Evolutionary conservation across 2,113 vertebrate genomes (phyloP).

Genomic region (Delphinapterus leucas): DNA sequence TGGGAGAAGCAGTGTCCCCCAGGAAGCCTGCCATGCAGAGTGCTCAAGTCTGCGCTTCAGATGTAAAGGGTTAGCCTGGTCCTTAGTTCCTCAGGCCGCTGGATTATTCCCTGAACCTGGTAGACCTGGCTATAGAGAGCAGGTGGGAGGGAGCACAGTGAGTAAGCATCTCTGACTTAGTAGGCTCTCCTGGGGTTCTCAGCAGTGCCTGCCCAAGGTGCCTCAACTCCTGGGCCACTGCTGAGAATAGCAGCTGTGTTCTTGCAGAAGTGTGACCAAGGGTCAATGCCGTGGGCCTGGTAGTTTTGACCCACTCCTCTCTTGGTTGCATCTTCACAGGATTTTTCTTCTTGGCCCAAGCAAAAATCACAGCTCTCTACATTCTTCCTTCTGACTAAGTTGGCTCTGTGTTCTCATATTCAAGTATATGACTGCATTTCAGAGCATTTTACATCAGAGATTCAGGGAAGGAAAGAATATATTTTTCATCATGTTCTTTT

Average conservation of each 20-base stretch:
- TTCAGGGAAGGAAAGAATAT: slow-evolving; percentile 16
- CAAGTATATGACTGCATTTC: not conserved
- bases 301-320: not conserved
- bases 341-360: not conserved
- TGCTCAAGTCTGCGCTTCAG: not conserved
- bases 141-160: not conserved
- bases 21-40: not conserved
- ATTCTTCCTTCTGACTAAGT: not conserved
- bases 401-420: not conserved
- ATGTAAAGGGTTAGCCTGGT: not conserved
- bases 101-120: not conserved
- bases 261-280: not conserved
- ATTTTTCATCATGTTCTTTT: slow-evolving; percentile 24
- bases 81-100: not conserved
- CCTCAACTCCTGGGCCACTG: not conserved
- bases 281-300: not conserved
- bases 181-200: not conserved
- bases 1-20: not conserved
- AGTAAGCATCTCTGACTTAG: not conserved
- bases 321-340: not conserved
- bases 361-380: not conserved
- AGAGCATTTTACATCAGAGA: not conserved
- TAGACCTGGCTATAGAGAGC: not conserved
- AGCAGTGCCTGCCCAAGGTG: not conserved
- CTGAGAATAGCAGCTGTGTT: not conserved